Base-by-base conservation (phyloP, 2,888 invertebrate genomes). In the Suillia variegata region DNA sequence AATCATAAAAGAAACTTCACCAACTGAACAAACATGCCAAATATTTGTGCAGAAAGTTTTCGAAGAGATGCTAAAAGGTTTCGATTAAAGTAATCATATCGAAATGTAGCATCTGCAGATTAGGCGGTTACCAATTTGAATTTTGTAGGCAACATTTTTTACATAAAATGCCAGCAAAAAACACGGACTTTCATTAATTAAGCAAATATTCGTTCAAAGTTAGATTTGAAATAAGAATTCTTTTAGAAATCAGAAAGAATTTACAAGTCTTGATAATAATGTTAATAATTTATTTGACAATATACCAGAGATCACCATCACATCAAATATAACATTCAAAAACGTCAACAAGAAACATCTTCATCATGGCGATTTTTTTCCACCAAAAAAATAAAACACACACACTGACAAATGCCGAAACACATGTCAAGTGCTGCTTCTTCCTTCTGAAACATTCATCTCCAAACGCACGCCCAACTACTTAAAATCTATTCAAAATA, bases 351-450 rank as follows among this genome's bases (percentile, higher is more conserved):
- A n/a, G n/a, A n/a, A n/a, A n/a, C n/a, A n/a, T n/a, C n/a, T n/a
- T n/a, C n/a, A n/a, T n/a, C n/a, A n/a, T n/a, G n/a, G n/a, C n/a
- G n/a, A n/a, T n/a, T n/a, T n/a, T n/a, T n/a, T n/a, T n/a, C n/a
- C n/a, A n/a, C n/a, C n/a, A n/a, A n/a, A n/a, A n/a, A n/a, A n/a
- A n/a, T n/a, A n/a, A n/a, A n/a, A n/a, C n/a, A n/a, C n/a, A n/a
- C n/a, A n/a, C 38, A 45, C 18, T 45, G 45, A 45, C 45, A 45
- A 45, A 45, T 45, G 45, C 17, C 45, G 13, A 45, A 45, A 45
- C 45, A 45, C 45, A 45, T 45, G 45, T 45, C 45, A 45, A 45
- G 45, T 45, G 45, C 45, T 20, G 3, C 20, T 18, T 3, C 20
- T 13, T 38, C 12, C 13, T 4, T 38, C n/a, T 8, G 45, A 17